Percentiles rank a stretch among this genome's conserved stretches.
phyloP scores from a whole-genome alignment of 2,888 invertebrate species.

The Lithophane ornitopus region DNA sequence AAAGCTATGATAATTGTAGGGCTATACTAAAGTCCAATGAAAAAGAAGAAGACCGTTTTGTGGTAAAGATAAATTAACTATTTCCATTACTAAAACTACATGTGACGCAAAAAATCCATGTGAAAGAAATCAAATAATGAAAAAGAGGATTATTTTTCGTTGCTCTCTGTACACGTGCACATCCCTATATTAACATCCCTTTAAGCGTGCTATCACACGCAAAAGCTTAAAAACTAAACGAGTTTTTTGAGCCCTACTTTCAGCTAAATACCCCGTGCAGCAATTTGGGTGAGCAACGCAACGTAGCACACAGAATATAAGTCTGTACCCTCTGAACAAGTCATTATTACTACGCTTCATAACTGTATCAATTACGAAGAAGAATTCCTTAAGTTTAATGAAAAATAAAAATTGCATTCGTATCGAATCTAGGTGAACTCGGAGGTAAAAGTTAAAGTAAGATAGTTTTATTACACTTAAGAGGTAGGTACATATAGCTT shows the following conservation, averaged over 20 bases:
- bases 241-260: slow-evolving; percentile 13
- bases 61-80: background rate
- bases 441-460: slow-evolving; percentile 18
- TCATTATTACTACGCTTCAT: slow-evolving; percentile 25
- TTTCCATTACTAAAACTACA: background rate
- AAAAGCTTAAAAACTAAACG: slow-evolving; percentile 13
- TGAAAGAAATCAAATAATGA: background rate
- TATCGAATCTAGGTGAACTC: slow-evolving; percentile 43
- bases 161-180: background rate
- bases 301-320: background rate
- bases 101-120: background rate
- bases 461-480: slow-evolving; percentile 44
- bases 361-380: slow-evolving; percentile 34
- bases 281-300: slow-evolving; percentile 22
- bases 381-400: slow-evolving; percentile 25
- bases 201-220: background rate
- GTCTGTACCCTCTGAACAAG: background rate
- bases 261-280: background rate
- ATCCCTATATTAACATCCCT: background rate
- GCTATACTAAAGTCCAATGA: slow-evolving; percentile 8
- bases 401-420: slow-evolving; percentile 50
- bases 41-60: background rate
- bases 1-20: background rate
- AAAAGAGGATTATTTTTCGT: background rate
- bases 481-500: slow-evolving; percentile 7